Evolutionary conservation across 2,113 vertebrate genomes (phyloP).

Genomic region (Hyla sarda): DNA sequence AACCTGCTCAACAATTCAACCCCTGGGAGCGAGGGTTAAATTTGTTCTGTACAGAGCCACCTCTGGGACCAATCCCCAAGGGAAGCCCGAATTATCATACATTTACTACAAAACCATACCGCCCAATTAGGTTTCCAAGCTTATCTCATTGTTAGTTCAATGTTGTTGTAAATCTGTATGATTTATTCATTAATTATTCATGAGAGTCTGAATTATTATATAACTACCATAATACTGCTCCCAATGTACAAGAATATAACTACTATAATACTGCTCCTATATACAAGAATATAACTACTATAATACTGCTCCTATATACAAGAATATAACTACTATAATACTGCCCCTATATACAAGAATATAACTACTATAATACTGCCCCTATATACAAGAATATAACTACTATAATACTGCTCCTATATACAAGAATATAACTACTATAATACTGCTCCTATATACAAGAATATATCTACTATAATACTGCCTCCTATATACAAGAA

Average conservation of each 20-base stretch:
- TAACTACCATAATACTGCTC: too few relatives aligned
- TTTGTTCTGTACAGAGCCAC: not conserved
- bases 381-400: slow-evolving; percentile 4
- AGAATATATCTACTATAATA: slow-evolving; percentile 6
- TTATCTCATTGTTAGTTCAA: not conserved
- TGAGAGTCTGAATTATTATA: too few relatives aligned
- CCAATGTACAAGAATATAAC: not conserved
- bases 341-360: not conserved
- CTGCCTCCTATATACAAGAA: not conserved
- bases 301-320: slow-evolving; percentile 1
- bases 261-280: slow-evolving; percentile 3
- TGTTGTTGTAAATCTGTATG: not conserved
- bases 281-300: not conserved
- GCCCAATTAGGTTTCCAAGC: not conserved
- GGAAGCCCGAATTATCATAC: not conserved
- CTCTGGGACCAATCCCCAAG: not conserved
- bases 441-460: not conserved
- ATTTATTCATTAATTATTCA: too few relatives aligned
- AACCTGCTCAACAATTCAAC: not conserved
- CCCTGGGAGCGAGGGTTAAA: not conserved
- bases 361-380: not conserved
- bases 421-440: not conserved
- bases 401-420: not conserved
- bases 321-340: slow-evolving; percentile 15
- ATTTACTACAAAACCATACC: not conserved